Percentiles rank a stretch among this genome's conserved stretches.
Conservation (phyloP, 2,888 invertebrate genomes). For the Monopis laevigella region DNA sequence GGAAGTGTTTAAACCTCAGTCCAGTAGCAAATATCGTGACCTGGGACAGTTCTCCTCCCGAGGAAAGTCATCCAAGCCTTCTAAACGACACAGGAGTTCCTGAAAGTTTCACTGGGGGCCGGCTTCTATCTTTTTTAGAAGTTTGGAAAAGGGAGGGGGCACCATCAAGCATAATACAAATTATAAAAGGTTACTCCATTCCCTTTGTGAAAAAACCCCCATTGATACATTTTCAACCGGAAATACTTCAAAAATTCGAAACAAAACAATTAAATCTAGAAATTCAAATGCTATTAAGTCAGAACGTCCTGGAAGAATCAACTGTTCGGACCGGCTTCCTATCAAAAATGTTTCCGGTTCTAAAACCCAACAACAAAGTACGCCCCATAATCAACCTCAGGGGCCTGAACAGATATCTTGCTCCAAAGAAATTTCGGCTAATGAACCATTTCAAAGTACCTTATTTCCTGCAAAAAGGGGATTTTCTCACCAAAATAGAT, state of each 20-base stretch:
- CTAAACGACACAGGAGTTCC: background rate
- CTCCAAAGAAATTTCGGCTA: slow-evolving; percentile 14
- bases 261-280: background rate
- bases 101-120: background rate
- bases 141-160: slow-evolving; percentile 2
- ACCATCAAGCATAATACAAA: slow-evolving; percentile 1
- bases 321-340: slow-evolving; percentile 15
- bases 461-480: slow-evolving; percentile 14
- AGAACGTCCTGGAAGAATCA: slow-evolving; percentile 16
- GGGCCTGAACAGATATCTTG: slow-evolving; percentile 16
- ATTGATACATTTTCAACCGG: background rate
- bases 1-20: too few relatives aligned
- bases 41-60: too few relatives aligned
- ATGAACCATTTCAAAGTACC: slow-evolving; percentile 15
- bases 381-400: slow-evolving; percentile 18
- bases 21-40: too few relatives aligned
- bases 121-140: background rate
- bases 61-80: background rate
- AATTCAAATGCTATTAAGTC: slow-evolving; percentile 13
- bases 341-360: slow-evolving; percentile 18
- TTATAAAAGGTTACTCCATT: slow-evolving; percentile 5
- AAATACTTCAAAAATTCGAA: background rate
- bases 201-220: slow-evolving; percentile 9
- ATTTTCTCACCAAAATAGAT: slow-evolving; percentile 17
- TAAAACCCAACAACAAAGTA: slow-evolving; percentile 13